phyloP scores from a whole-genome alignment of 2,113 vertebrate genomes.

The Neogobius melanostomus region DNA sequence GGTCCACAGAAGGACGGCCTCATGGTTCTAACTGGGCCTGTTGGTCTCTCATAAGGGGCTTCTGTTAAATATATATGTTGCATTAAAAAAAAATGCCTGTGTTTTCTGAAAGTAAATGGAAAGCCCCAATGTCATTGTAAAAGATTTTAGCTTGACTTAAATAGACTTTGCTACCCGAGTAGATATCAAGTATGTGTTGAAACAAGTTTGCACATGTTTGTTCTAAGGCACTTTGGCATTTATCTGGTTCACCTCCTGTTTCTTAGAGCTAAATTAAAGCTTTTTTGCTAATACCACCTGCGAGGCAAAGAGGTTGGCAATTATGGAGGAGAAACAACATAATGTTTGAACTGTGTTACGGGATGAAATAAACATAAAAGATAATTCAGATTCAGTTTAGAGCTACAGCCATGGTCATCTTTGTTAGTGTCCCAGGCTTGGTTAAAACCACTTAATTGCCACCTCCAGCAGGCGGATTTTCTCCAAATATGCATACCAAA shows the following conservation, averaged over 20 bases:
- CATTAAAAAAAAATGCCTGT: background rate
- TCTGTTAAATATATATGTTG: too few relatives aligned
- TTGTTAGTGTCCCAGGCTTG: too few relatives aligned
- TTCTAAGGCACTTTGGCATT: constrained; percentile 19
- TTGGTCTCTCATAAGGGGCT: too few relatives aligned
- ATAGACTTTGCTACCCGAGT: constrained; percentile 16
- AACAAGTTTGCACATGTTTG: constrained; percentile 42
- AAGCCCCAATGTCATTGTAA: constrained; percentile 1
- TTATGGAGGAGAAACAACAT: background rate
- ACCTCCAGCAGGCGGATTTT: too few relatives aligned
- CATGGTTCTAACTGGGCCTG: too few relatives aligned
- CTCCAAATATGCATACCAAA: too few relatives aligned
- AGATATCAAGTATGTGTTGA: constrained; percentile 45
- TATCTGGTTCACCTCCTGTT: constrained; percentile 23
- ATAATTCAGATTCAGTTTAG: too few relatives aligned
- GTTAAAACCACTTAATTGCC: too few relatives aligned
- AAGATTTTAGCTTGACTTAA: constrained; percentile 34
- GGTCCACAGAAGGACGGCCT: too few relatives aligned
- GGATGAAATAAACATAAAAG: too few relatives aligned
- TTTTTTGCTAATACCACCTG: background rate
- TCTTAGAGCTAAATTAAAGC: constrained; percentile 20
- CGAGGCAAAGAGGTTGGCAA: constrained; percentile 4
- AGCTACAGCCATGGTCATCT: too few relatives aligned
- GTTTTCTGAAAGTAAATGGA: background rate
- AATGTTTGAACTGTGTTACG: background rate